Evolutionary conservation across 2,888 invertebrate species (phyloP), one percentile per base, ranked within the genome.

Genomic region (Empis stercorea): DNA sequence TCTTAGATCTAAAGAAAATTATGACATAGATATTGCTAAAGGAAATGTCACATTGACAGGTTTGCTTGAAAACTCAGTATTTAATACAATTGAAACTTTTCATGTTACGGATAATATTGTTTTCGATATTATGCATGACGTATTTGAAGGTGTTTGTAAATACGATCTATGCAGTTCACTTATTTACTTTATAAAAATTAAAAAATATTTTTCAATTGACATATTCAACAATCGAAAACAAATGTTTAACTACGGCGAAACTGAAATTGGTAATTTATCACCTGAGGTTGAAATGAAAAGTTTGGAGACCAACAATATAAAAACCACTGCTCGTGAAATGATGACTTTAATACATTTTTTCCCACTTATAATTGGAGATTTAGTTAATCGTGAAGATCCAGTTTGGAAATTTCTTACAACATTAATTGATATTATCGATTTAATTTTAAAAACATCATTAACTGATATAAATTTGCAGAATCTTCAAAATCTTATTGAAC

Each of bases 351-450:
- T 39, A 17, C 14, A 45, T 10, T 51, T 47, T 45, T 48, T 51
- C 23, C 42, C 51, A 5, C 14, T 53, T 10, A 50, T 51, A 23
- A 44, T 53, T n/a, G 53, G 50, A 6, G 51, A 53, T 40, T 16
- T 48, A n/a, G 34, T 53, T 15, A 47, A 47, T 10, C 2, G 23
- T 32, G 43, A 43, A 10, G 48, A 53, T 42, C 4, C 9, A 16
- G 51, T 51, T n/a, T 51, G 51, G 49, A 17, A 40, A 10, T 51
- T 52, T 34, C 13, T 49, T 16, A 13, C 37, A 27, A 10, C n/a
- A 16, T 46, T 50, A 16, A 16, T 27, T 34, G 38, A 30, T 9
- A 38, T 50, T 16, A 43, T 50, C 3, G 45, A 49, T 36, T 16
- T 32, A 15, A 13, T 49, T 36, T 44, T 48, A 37, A 36, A 36